phyloP scores from a whole-genome alignment of 2,888 invertebrate species.

The Sphaerophoria rueppellii region DNA sequence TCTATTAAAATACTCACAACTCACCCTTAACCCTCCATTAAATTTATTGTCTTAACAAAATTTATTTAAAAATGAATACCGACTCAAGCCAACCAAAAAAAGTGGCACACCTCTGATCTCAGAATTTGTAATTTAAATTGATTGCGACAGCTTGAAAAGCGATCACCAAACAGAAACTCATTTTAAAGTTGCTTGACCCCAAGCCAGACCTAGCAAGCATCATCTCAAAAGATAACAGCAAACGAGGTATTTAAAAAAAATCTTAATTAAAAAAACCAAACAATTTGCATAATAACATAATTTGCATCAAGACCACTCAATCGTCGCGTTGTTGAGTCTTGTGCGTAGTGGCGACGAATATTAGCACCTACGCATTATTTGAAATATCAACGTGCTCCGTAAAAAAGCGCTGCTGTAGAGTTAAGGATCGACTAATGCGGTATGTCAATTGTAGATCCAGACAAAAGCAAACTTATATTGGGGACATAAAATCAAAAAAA shows the following conservation, averaged over 20 bases:
- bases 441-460: neutral
- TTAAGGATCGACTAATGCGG: neutral
- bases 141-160: slow-evolving; percentile 19
- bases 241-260: neutral
- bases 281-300: slow-evolving; percentile 28
- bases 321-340: neutral
- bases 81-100: neutral
- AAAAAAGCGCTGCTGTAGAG: slow-evolving; percentile 11
- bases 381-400: neutral
- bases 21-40: neutral
- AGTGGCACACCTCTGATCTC: slow-evolving; percentile 20
- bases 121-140: slow-evolving; percentile 15
- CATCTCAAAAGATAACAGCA: slow-evolving; percentile 8
- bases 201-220: neutral
- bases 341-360: too few relatives aligned
- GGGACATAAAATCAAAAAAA: neutral
- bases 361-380: neutral
- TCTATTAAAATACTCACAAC: too few relatives aligned
- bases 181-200: slow-evolving; percentile 53
- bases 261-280: neutral
- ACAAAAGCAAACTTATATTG: neutral
- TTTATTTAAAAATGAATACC: neutral
- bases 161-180: slow-evolving; percentile 13
- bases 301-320: slow-evolving; percentile 8
- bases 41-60: neutral